phyloP scores from a whole-genome alignment of 2,888 invertebrate genomes.

The Leucoma salicis region DNA sequence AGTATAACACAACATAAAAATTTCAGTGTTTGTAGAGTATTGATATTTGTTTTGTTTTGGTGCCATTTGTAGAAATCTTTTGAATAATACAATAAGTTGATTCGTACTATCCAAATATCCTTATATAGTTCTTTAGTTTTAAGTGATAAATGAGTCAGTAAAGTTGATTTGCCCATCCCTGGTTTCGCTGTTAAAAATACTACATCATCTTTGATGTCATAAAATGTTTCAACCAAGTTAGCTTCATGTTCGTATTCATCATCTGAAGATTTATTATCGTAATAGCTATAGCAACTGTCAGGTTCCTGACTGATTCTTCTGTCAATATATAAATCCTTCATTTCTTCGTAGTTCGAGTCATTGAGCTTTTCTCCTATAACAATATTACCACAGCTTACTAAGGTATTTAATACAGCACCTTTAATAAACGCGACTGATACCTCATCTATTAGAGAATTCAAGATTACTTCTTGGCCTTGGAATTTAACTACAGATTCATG shows the following conservation, averaged over 20 bases:
- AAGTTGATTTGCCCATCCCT: constrained; percentile 21
- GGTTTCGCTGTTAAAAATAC: constrained; percentile 9
- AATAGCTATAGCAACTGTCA: not conserved
- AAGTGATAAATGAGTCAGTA: constrained; percentile 17
- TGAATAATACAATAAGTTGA: constrained; percentile 9
- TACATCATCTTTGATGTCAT: constrained; percentile 1
- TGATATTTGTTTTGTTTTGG: not conserved
- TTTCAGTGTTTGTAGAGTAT: not conserved
- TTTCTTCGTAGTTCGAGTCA: constrained; percentile 9
- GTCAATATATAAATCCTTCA: constrained; percentile 10
- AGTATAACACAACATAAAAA: constrained; percentile 2
- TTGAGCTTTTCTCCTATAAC: constrained; percentile 5
- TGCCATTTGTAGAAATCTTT: not conserved
- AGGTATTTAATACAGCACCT: constrained; percentile 5
- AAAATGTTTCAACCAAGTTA: not conserved
- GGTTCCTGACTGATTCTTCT: constrained; percentile 8
- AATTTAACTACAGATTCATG: constrained; percentile 4
- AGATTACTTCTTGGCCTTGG: constrained; percentile 3
- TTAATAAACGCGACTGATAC: not conserved
- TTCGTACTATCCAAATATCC: constrained; percentile 14
- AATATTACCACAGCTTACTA: constrained; percentile 3
- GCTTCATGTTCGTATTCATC: not conserved
- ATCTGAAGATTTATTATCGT: not conserved
- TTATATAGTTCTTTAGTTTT: constrained; percentile 8
- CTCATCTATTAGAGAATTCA: constrained; percentile 2